Evolutionary conservation across 2,113 vertebrate genomes (phyloP).

Genomic region (Ciconia boyciana): DNA sequence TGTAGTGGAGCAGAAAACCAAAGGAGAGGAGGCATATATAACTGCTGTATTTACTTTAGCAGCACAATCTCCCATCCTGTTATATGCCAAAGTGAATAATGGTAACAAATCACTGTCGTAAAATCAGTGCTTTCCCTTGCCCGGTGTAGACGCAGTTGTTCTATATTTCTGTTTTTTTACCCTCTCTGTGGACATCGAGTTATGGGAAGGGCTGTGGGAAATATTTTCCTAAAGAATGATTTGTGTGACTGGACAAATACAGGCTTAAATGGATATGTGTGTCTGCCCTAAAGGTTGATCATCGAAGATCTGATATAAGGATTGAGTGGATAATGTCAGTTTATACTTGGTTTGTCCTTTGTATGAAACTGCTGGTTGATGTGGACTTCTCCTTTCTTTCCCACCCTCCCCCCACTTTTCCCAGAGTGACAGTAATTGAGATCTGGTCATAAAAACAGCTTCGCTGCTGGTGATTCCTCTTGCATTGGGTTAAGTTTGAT

Average conservation of each 20-base stretch:
- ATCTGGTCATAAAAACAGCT: background rate
- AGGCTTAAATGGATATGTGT: constrained; percentile 32
- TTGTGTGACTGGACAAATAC: constrained; percentile 52
- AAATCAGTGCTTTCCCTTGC: constrained; percentile 47
- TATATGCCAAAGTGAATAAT: constrained; percentile 35
- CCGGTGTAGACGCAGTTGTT: background rate
- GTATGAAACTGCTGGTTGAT: background rate
- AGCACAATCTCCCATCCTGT: constrained; percentile 2
- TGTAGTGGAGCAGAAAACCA: constrained; percentile 39
- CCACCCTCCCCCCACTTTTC: constrained; percentile 42
- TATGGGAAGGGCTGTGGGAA: constrained; percentile 58
- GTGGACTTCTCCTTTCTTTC: constrained; percentile 14
- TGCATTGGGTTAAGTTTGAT: background rate
- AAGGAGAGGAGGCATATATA: background rate
- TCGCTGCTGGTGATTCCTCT: background rate
- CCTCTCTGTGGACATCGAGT: constrained; percentile 41
- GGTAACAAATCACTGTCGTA: background rate
- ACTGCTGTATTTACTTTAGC: constrained; percentile 2
- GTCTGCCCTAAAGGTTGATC: constrained; percentile 45
- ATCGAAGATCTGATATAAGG: background rate
- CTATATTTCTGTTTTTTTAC: constrained; percentile 31
- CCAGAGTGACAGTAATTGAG: background rate
- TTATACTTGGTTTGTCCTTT: constrained; percentile 44
- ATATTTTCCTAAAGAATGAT: constrained; percentile 51
- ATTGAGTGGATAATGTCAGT: constrained; percentile 38